Evolutionary conservation across 2,113 vertebrate species (phyloP).

Genomic region (Brienomyrus longianalis): DNA sequence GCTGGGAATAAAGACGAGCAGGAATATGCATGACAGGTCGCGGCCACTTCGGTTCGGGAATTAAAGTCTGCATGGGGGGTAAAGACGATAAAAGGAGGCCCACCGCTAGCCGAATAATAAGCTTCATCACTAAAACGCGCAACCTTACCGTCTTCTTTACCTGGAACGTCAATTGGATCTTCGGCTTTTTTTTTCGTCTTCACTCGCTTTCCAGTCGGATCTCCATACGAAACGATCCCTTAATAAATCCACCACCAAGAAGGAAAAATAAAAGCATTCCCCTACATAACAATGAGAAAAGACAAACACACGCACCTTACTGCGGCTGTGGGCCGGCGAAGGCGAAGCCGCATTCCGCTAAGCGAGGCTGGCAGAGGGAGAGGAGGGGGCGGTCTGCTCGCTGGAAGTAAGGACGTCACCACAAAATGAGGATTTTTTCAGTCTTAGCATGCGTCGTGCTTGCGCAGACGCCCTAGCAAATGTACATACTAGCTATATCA

Average conservation of each 20-base stretch:
- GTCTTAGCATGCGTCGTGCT: background rate
- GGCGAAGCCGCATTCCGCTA: conserved; percentile 7
- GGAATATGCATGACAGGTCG: background rate
- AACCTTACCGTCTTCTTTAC: background rate
- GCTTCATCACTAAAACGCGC: background rate
- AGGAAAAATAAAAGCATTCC: background rate
- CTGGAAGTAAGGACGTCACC: conserved; percentile 3
- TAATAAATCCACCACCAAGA: background rate
- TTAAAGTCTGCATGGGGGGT: background rate
- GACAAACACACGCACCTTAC: background rate
- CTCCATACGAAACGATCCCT: background rate
- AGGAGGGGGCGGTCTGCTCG: background rate
- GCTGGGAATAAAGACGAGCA: background rate
- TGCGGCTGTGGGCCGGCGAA: conserved; percentile 7
- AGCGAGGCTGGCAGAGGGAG: background rate
- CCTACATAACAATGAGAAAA: background rate
- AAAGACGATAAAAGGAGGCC: background rate
- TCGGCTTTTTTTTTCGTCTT: background rate
- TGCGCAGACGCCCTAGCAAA: conserved; percentile 7
- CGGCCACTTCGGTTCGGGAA: background rate
- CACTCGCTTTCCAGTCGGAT: background rate
- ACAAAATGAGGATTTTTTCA: background rate
- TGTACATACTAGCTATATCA: background rate
- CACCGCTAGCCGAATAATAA: background rate
- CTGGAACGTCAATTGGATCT: background rate